Conservation (phyloP, 2,113 vertebrate genomes). For the Eulemur rufifrons region DNA sequence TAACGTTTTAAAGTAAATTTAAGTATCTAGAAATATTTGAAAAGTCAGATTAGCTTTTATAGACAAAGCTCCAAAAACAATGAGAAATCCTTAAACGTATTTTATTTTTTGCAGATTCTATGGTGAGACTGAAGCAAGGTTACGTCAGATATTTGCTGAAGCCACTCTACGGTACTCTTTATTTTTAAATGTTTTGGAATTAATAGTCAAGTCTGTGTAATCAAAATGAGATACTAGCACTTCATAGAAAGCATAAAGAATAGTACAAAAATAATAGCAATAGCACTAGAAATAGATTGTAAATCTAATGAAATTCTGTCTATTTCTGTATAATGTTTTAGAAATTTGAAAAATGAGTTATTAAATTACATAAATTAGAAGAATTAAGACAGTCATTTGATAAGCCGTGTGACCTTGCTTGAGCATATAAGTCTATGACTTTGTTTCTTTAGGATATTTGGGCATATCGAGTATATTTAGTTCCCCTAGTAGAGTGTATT, state of each 20-base stretch:
- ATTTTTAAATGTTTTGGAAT: conserved; percentile 45
- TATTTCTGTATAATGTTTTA: conserved; percentile 5
- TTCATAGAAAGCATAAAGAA: background rate
- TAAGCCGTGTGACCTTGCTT: background rate
- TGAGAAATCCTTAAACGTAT: background rate
- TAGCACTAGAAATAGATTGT: background rate
- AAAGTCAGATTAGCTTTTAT: background rate
- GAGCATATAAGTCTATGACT: background rate
- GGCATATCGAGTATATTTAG: background rate
- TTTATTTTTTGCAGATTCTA: conserved; percentile 90
- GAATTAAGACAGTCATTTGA: background rate
- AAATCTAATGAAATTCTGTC: background rate
- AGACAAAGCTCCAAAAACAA: background rate
- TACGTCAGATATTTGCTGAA: conserved; percentile 95
- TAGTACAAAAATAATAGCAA: background rate
- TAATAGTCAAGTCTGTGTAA: background rate
- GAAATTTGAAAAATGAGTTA: background rate
- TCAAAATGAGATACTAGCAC: background rate
- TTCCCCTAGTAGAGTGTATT: background rate
- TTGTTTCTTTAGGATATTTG: background rate
- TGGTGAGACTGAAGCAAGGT: conserved; percentile 93
- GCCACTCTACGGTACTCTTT: conserved; percentile 89
- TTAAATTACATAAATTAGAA: background rate
- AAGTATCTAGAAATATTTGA: conserved; percentile 39
- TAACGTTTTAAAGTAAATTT: conserved; percentile 30